Evolutionary conservation across 92 coral and sea anemone species (phyloP).

Genomic region (Heteractis magnifica): DNA sequence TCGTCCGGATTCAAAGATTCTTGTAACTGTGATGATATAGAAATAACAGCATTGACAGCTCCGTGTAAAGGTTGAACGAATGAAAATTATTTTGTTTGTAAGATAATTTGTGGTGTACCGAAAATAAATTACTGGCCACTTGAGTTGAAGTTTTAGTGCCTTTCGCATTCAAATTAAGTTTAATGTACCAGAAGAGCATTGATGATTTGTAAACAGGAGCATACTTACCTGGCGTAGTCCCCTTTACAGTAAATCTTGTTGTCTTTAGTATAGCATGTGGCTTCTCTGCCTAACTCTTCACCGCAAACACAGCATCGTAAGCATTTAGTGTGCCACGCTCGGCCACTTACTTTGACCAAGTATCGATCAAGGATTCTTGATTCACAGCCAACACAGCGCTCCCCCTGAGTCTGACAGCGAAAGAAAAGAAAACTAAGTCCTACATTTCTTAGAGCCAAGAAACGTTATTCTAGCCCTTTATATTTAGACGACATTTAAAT

Average conservation of each 20-base stretch:
- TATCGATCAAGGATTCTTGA: constrained; percentile 88
- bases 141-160: constrained; percentile 2
- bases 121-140: constrained; percentile 30
- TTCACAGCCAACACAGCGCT: constrained; percentile 88
- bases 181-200: background rate
- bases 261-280: constrained; percentile 98
- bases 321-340: constrained; percentile 93
- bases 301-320: constrained; percentile 87
- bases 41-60: background rate
- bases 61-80: background rate
- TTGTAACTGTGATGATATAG: background rate
- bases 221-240: constrained; percentile 89
- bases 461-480: background rate
- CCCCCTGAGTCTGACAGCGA: constrained; percentile 76
- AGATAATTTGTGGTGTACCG: constrained; percentile 37
- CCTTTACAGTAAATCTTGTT: constrained; percentile 90
- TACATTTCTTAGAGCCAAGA: background rate
- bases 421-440: constrained; percentile 12
- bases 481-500: background rate
- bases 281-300: constrained; percentile 86
- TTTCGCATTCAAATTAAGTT: background rate
- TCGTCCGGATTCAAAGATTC: background rate
- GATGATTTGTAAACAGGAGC: background rate
- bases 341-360: constrained; percentile 92
- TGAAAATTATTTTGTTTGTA: constrained; percentile 6